These are phyloP conservation scores for Drosophila mayaguana DNA, from an alignment of 2,888 invertebrate genomes.

Conservation along the genomic window DNA sequence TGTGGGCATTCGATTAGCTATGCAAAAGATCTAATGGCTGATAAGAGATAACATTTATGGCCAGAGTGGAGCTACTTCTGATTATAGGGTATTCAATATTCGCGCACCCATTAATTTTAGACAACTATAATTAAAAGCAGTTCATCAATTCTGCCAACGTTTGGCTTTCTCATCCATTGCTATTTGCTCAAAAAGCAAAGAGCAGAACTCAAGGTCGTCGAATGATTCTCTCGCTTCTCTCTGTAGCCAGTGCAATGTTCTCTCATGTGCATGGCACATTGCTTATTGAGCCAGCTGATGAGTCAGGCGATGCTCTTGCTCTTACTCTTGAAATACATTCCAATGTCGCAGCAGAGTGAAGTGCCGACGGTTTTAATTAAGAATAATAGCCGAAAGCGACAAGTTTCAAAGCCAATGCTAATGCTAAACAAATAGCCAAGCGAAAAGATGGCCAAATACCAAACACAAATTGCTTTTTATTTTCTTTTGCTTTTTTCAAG, in stretches of 20 bases:
- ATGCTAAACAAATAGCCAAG: slow-evolving; percentile 29
- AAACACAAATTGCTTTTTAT: slow-evolving; percentile 24
- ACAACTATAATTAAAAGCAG: slow-evolving; percentile 17
- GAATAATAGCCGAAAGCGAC: slow-evolving; percentile 27
- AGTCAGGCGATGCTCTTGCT: slow-evolving; percentile 25
- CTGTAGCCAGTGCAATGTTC: slow-evolving; percentile 7
- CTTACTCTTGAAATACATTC: slow-evolving; percentile 35
- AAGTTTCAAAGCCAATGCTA: slow-evolving; percentile 32
- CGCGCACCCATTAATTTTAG: neutral
- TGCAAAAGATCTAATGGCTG: neutral
- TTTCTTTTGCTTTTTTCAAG: slow-evolving; percentile 30
- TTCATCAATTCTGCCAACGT: slow-evolving; percentile 22
- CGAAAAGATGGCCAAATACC: slow-evolving; percentile 12
- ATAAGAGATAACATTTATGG: too few relatives aligned
- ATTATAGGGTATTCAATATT: neutral
- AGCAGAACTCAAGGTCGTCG: slow-evolving; percentile 43
- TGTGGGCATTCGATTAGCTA: slow-evolving; percentile 18
- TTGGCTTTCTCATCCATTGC: slow-evolving; percentile 3
- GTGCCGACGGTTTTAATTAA: slow-evolving; percentile 32
- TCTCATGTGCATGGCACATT: neutral
- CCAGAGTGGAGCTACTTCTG: neutral
- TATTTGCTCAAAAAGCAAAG: slow-evolving; percentile 44
- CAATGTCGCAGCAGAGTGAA: slow-evolving; percentile 40
- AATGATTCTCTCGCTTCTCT: neutral
- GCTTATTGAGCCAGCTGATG: slow-evolving; percentile 12